Evolutionary conservation across 2,113 vertebrate species (phyloP), one percentile per base, ranked within the genome.

Genomic region (Malurus alboscapulatus): DNA sequence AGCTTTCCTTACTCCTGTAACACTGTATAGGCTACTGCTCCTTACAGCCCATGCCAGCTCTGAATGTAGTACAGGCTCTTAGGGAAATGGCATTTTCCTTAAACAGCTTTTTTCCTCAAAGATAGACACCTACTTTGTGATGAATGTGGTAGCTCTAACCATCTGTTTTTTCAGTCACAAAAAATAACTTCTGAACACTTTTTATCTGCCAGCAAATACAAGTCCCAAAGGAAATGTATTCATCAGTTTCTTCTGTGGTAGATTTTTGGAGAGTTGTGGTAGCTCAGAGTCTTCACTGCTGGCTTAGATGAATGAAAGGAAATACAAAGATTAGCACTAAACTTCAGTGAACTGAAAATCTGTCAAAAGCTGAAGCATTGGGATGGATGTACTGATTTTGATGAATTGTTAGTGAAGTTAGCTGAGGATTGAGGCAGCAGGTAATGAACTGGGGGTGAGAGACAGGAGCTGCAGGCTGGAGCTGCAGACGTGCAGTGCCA

Each of bases 401-500:
- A 17, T 29, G 38, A 68, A 17, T 12, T 34, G n/a, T n/a, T 51
- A 42, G 19, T 1, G 0, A 50, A 61, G 17, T 57, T 65, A 65
- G 32, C 25, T 65, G 55, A 66, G 77, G 38, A 4, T 10, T 44
- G 72, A 58, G 62, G 27, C 57, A 54, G 5, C 48, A 69, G 58
- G 14, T 25, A 6, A 1, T 0, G 5, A 73, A 47, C 59, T 69
- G 73, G n/a, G 7, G 48, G 8, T 22, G 29, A 78, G 83, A n/a
- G n/a, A 12, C 14, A 0, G 42, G n/a, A 83, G 72, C 48, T 59
- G 2, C 54, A 14, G 59, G 25, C 4, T 58, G 44, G 26, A 25
- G 69, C 78, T 82, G 61, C 53, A 38, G 75, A 27, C 0, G 0
- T 17, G 42, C n/a, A 24, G 54, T 0, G 0, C 26, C 30, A 2